These are phyloP conservation scores for Nasalis larvatus DNA, from an alignment of 2,113 vertebrate species.

Conservation along the genomic window DNA sequence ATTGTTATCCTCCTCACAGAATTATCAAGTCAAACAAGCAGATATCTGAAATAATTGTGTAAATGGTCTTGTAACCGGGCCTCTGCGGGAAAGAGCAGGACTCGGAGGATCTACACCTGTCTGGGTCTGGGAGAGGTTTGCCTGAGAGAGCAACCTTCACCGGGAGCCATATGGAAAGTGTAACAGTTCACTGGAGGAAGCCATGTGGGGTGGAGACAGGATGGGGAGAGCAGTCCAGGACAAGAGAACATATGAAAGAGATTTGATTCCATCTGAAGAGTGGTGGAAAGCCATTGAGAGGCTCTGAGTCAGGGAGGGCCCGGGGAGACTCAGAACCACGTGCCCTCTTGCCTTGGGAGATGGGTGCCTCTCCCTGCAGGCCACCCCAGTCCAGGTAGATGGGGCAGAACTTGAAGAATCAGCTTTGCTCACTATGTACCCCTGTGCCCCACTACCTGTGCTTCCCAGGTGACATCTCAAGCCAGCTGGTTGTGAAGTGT, in stretches of 20 bases:
- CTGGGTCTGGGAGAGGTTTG: neutral
- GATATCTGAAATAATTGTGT: neutral
- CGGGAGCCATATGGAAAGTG: too few relatives aligned
- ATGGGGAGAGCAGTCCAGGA: fast-evolving
- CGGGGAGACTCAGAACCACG: fast-evolving
- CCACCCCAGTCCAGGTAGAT: too few relatives aligned
- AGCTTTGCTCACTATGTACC: neutral
- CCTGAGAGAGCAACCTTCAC: too few relatives aligned
- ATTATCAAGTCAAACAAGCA: neutral
- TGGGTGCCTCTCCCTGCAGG: neutral
- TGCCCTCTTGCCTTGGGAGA: neutral
- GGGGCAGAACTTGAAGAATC: too few relatives aligned
- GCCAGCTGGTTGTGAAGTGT: fast-evolving
- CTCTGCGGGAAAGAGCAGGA: neutral
- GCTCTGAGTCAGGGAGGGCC: neutral
- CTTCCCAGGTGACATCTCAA: neutral
- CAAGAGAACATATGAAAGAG: neutral
- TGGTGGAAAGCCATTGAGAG: fast-evolving
- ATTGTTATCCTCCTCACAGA: neutral
- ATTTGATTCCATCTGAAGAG: neutral
- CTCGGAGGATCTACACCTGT: neutral
- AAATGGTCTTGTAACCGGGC: fast-evolving
- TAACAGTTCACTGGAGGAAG: too few relatives aligned
- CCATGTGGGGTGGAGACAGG: fast-evolving
- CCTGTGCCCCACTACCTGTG: neutral